Conservation (phyloP, 2,113 vertebrate species). For the Psittacula cyanocephala region DNA sequence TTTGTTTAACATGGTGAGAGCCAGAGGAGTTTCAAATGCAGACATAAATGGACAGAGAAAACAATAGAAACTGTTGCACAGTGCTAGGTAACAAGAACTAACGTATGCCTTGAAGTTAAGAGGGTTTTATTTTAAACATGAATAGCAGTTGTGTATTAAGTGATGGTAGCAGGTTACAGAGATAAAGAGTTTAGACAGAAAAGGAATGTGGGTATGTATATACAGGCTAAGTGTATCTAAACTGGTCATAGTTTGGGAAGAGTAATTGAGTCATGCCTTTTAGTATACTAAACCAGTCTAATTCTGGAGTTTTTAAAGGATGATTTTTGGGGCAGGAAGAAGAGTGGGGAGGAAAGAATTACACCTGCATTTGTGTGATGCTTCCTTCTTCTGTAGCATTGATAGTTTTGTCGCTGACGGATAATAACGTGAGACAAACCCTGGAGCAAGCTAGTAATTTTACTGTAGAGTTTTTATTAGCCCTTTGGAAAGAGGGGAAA, state of each 20-base stretch:
- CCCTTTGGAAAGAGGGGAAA: neutral
- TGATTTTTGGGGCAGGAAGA: neutral
- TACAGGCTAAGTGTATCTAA: neutral
- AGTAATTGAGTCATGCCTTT: neutral
- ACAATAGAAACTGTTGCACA: neutral
- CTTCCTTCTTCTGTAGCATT: neutral
- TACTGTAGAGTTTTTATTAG: neutral
- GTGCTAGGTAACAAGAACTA: neutral
- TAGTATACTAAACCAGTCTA: neutral
- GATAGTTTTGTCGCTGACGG: neutral
- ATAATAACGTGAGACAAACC: rapidly evolving
- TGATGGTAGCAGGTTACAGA: neutral
- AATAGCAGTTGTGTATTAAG: neutral
- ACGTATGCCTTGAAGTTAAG: neutral
- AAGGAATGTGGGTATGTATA: neutral
- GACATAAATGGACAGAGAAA: neutral
- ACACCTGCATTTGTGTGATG: neutral
- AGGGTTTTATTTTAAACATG: neutral
- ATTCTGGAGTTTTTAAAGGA: neutral
- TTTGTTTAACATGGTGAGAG: neutral
- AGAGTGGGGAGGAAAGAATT: neutral
- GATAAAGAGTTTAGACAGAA: neutral
- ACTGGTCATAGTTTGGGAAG: neutral
- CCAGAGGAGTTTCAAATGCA: neutral
- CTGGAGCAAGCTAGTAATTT: neutral